Base-by-base conservation (phyloP, 2,113 vertebrate genomes). In the Malaclemys terrapin region DNA sequence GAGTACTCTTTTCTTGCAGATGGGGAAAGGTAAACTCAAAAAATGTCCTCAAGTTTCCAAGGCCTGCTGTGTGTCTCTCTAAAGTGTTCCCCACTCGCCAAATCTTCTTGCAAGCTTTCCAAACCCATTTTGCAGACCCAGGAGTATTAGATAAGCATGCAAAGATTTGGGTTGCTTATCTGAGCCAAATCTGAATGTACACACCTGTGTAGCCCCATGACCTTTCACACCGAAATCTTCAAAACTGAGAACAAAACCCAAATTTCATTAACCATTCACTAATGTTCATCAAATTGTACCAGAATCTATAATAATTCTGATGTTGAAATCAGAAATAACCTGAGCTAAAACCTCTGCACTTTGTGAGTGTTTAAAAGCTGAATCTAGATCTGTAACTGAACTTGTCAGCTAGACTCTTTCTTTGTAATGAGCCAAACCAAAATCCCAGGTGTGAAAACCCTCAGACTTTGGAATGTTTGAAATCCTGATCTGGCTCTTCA, bases 341-440 rank as follows among this genome's bases (percentile, higher is more conserved):
- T 89, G 29, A 91, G 52, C 69, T 90, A 96, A 76, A 91, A 29
- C 29, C 89, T 78, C 54, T 3, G 5, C 80, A 69, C 91, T 90
- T 56, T 84, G 27, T 81, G 52, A 24, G 80, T 76, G 25, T 84
- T 94, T 91, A 89, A 95, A 93, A 78, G 84, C 69, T 88, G 25
- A 91, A 45, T 47, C 17, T 50, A 56, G 29, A 8, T 96, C 57
- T 29, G 24, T 69, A 49, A 5, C 20, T 94, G 90, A 93, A 52
- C 69, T 57, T 86, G 16, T 52, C 80, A 57, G 6, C 80, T 93
- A 92, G 87, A 78, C 42, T 72, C 5, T 76, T n/a, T 69, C 29
- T 65, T 31, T 76, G n/a, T 76, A 22, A 76, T 45, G 1, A 5
- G 89, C 83, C 90, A 96, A 78, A 62, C 20, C 49, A 94, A 90